Evolutionary conservation across 2,797 vertebrate genomes (phyloP).

Genomic region (Coreius guichenoti): DNA sequence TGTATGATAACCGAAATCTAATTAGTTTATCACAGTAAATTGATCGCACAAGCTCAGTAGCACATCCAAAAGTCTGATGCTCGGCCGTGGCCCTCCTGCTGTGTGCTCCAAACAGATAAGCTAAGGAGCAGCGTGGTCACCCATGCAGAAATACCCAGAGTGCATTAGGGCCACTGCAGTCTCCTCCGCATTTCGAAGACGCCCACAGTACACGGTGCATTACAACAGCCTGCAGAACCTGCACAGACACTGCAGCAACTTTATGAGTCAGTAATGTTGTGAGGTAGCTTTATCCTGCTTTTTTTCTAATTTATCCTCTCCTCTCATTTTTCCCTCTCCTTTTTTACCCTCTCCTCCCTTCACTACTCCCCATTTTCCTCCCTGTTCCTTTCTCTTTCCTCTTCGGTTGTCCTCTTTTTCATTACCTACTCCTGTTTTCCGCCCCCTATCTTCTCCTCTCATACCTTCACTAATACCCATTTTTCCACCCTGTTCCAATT

Average conservation of each 20-base stretch:
- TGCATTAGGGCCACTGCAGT: slow-evolving; percentile 55
- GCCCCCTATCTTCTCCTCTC: slow-evolving; percentile 8
- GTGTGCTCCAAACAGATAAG: slow-evolving; percentile 56
- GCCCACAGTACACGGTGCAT: slow-evolving; percentile 24
- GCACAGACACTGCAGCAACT: slow-evolving; percentile 33
- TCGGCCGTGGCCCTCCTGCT: slow-evolving; percentile 33
- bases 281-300: slow-evolving; percentile 46
- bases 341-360: slow-evolving; percentile 32
- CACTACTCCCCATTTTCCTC: neutral
- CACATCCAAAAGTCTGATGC: slow-evolving; percentile 41
- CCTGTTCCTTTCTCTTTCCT: neutral
- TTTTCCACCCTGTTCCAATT: neutral
- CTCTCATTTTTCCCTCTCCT: slow-evolving; percentile 26
- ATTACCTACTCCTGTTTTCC: neutral
- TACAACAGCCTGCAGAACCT: slow-evolving; percentile 32
- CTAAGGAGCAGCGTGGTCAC: slow-evolving; percentile 46
- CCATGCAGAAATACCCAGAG: slow-evolving; percentile 57
- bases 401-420: neutral
- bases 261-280: slow-evolving; percentile 40
- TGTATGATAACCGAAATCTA: slow-evolving; percentile 42
- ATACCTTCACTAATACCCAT: neutral
- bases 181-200: slow-evolving; percentile 43
- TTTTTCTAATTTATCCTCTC: slow-evolving; percentile 54
- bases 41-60: slow-evolving; percentile 41
- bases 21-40: slow-evolving; percentile 52